phyloP scores from a whole-genome alignment of 2,888 invertebrate genomes.

The Seira sanloemensis region DNA sequence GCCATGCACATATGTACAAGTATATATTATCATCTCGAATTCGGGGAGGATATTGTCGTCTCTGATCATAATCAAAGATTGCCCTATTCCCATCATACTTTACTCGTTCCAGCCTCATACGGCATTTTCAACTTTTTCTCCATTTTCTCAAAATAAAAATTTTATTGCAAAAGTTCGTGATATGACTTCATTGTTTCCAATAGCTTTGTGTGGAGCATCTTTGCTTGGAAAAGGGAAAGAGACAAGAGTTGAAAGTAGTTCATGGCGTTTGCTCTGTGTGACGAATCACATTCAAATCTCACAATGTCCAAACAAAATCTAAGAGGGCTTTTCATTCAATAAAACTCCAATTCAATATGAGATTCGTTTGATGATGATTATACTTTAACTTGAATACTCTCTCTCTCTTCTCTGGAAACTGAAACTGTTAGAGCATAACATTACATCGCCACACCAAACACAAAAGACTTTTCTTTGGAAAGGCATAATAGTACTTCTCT shows the following conservation, averaged over 20 bases:
- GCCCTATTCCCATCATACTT: too few relatives aligned
- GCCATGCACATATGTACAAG: too few relatives aligned
- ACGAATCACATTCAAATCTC: not conserved
- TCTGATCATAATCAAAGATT: not conserved
- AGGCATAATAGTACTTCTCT: constrained; percentile 36
- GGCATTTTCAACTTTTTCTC: not conserved
- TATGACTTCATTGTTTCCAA: constrained; percentile 15
- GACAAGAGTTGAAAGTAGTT: not conserved
- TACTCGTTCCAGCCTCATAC: too few relatives aligned
- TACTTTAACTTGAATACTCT: not conserved
- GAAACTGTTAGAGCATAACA: constrained; percentile 43
- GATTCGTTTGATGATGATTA: not conserved
- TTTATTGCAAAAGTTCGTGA: constrained; percentile 16
- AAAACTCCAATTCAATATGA: constrained; percentile 2
- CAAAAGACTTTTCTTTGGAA: constrained; percentile 19
- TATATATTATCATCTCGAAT: too few relatives aligned
- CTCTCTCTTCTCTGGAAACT: constrained; percentile 3
- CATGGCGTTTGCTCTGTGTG: not conserved
- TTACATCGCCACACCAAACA: constrained; percentile 17
- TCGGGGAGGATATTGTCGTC: not conserved
- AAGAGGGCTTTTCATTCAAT: constrained; percentile 10
- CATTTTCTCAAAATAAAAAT: not conserved
- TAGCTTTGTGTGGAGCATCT: not conserved
- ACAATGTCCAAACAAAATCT: not conserved
- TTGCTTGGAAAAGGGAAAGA: not conserved